Evolutionary conservation across 2,113 vertebrate species (phyloP).

Genomic region (Copsychus sechellarum): DNA sequence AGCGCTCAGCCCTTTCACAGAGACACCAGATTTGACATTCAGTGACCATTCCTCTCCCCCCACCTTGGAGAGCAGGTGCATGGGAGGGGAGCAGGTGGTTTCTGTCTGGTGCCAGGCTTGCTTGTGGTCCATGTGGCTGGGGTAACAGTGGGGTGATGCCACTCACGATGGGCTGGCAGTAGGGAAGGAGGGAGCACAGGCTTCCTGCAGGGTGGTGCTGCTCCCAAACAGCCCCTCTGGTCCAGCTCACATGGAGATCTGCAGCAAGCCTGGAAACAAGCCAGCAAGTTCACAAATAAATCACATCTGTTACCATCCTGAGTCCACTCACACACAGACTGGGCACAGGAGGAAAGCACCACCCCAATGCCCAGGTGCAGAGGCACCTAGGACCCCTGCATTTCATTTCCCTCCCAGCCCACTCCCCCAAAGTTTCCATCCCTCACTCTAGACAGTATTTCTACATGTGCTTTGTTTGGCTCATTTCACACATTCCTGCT

Average conservation of each 20-base stretch:
- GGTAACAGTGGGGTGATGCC: neutral
- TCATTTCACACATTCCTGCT: conserved; percentile 16
- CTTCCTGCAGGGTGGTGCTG: neutral
- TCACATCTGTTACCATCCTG: neutral
- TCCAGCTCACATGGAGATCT: fast-evolving
- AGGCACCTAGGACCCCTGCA: neutral
- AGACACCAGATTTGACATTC: neutral
- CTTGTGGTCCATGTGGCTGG: neutral
- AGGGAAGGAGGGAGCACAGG: neutral
- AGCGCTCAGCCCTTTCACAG: neutral
- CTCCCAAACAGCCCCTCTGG: neutral
- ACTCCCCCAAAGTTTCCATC: neutral
- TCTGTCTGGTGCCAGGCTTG: neutral
- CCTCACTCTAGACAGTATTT: neutral
- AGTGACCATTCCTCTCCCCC: fast-evolving
- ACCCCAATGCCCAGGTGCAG: neutral
- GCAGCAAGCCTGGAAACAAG: neutral
- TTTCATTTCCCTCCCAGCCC: neutral
- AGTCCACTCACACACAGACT: neutral
- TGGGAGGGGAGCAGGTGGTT: neutral
- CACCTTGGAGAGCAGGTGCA: neutral
- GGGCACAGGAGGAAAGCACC: neutral
- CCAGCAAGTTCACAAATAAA: fast-evolving
- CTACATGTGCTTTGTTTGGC: conserved; percentile 15
- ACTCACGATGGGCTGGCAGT: fast-evolving